Percentiles rank a stretch among this genome's conserved stretches.
Conservation (phyloP, 2,888 invertebrate genomes). For the Dysmachus trigonus region DNA sequence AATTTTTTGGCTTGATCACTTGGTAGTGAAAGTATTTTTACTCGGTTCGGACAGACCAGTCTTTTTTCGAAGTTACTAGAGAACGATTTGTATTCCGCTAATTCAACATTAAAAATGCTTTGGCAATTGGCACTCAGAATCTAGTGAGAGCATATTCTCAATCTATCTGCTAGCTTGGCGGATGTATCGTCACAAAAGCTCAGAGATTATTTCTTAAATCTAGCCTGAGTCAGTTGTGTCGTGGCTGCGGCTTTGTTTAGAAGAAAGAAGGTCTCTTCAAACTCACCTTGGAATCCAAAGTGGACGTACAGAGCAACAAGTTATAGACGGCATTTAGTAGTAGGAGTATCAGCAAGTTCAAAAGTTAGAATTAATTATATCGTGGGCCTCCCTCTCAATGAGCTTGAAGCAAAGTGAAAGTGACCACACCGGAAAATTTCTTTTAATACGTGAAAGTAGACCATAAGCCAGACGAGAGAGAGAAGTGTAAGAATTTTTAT, state of each 20-base stretch:
- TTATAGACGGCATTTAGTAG: not conserved
- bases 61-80: not conserved
- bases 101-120: not conserved
- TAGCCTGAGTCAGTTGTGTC: not conserved
- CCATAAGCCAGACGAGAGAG: not conserved
- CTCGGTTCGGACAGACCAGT: not conserved
- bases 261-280: not conserved
- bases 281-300: not conserved
- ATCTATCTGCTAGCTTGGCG: not conserved
- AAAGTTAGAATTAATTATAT: not conserved
- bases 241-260: not conserved
- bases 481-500: not conserved
- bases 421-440: not conserved
- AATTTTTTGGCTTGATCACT: not conserved
- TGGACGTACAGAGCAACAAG: not conserved
- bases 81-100: not conserved
- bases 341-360: not conserved
- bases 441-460: not conserved
- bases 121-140: not conserved
- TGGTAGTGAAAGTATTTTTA: not conserved
- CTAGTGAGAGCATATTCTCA: not conserved
- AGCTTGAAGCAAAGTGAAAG: not conserved
- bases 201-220: not conserved
- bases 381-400: not conserved
- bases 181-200: not conserved